These are phyloP conservation scores for Stegodyphus mimosarum DNA, from an alignment of 1,140 invertebrate species.

Conservation along the genomic window DNA sequence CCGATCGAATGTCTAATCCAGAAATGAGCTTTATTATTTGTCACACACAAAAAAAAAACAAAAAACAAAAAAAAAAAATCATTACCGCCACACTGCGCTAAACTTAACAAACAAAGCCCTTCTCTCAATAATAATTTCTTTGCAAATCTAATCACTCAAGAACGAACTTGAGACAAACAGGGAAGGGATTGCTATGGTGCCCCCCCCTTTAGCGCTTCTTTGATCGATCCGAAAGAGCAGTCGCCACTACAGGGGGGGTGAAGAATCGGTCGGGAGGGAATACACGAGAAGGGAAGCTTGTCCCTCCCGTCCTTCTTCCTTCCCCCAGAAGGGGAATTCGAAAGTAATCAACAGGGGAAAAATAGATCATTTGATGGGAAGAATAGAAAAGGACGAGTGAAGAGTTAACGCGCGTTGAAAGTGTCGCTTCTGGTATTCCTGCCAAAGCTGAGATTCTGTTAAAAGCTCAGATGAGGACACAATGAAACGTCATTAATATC, in stretches of 20 bases:
- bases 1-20: no score
- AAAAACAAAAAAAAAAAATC: no score
- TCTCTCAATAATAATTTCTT: background rate
- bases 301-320: constrained; percentile 11
- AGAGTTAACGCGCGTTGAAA: constrained; percentile 8
- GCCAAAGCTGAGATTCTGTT: no score
- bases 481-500: no score
- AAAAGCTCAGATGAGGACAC: no score
- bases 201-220: constrained; percentile 8
- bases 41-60: no score
- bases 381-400: constrained; percentile 7
- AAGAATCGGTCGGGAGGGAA: background rate
- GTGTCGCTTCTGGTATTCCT: no score
- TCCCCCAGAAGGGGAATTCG: constrained; percentile 2
- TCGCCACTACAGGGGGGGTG: background rate
- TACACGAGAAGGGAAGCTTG: background rate
- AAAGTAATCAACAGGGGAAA: constrained; percentile 57
- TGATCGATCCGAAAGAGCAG: constrained; percentile 40
- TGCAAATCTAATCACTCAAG: background rate
- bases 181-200: no score
- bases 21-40: no score
- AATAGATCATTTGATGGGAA: constrained; percentile 41
- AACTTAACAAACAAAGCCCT: background rate
- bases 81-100: background rate
- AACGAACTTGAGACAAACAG: background rate